Percentiles rank a stretch among this genome's conserved stretches.
phyloP scores from a whole-genome alignment of 2,888 invertebrate genomes.

The Pollenia labialis region DNA sequence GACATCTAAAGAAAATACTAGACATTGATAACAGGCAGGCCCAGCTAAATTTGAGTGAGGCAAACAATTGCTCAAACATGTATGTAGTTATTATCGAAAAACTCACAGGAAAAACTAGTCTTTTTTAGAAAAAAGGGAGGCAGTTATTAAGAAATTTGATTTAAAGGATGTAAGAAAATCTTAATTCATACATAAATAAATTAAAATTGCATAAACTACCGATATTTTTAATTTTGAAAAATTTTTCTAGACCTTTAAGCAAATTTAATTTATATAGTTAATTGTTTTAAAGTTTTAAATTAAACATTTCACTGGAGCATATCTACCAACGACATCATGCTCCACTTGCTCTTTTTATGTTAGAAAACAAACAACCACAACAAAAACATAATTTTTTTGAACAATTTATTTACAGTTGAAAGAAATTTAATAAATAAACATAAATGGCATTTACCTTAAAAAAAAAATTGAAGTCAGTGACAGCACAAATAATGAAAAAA shows the following conservation, averaged over 20 bases:
- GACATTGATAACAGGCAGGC: too few species aligned
- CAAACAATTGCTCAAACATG: too few species aligned
- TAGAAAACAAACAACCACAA: neutral
- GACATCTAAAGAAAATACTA: neutral
- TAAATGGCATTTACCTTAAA: conserved; percentile 35
- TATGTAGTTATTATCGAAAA: too few species aligned
- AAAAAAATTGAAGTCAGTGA: neutral
- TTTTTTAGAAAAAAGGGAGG: too few species aligned
- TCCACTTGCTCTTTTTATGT: conserved; percentile 30
- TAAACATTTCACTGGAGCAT: conserved; percentile 52
- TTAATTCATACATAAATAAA: too few species aligned
- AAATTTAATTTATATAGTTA: conserved; percentile 34
- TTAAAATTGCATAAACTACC: too few species aligned
- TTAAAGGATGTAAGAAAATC: too few species aligned
- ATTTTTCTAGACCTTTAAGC: too few species aligned
- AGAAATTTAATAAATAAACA: neutral
- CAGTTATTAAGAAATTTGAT: too few species aligned
- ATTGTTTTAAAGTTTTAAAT: conserved; percentile 16
- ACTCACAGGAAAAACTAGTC: too few species aligned
- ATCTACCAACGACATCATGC: conserved; percentile 34
- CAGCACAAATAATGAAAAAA: neutral
- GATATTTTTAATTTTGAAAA: too few species aligned
- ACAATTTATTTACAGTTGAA: neutral
- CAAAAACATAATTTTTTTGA: neutral
- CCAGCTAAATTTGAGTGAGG: too few species aligned